phyloP scores from a whole-genome alignment of 2,888 invertebrate genomes.

The Melitaea athalia region DNA sequence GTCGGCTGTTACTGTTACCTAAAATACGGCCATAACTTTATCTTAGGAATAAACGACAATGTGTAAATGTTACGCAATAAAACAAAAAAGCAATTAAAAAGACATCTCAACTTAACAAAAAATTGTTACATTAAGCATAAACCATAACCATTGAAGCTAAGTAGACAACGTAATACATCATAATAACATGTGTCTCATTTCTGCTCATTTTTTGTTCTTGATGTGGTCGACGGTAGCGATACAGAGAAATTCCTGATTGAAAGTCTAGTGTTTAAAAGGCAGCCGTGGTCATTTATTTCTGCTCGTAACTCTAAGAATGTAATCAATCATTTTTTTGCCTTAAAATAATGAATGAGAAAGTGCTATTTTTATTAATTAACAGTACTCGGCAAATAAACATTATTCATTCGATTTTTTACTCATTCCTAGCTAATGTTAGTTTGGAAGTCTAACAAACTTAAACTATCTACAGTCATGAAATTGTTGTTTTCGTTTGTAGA shows the following conservation, averaged over 20 bases:
- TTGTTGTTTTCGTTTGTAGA: background rate
- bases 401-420: background rate
- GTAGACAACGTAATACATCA: background rate
- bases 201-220: background rate
- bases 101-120: too few relatives aligned
- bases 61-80: too few relatives aligned
- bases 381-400: background rate
- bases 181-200: slow-evolving; percentile 9
- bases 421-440: background rate
- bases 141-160: too few relatives aligned
- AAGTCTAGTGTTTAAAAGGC: slow-evolving; percentile 27
- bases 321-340: slow-evolving; percentile 20
- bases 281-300: slow-evolving; percentile 30
- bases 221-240: slow-evolving; percentile 23
- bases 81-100: too few relatives aligned
- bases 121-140: too few relatives aligned
- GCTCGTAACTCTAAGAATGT: background rate
- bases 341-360: slow-evolving; percentile 10
- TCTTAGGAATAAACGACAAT: too few relatives aligned
- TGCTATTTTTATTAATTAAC: slow-evolving; percentile 25
- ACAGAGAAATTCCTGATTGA: slow-evolving; percentile 24
- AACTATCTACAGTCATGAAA: background rate
- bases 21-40: too few relatives aligned
- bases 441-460: background rate
- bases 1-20: too few relatives aligned